Conservation (phyloP, 1,140 invertebrate genomes). For the Schlechtendalia chinensis region DNA sequence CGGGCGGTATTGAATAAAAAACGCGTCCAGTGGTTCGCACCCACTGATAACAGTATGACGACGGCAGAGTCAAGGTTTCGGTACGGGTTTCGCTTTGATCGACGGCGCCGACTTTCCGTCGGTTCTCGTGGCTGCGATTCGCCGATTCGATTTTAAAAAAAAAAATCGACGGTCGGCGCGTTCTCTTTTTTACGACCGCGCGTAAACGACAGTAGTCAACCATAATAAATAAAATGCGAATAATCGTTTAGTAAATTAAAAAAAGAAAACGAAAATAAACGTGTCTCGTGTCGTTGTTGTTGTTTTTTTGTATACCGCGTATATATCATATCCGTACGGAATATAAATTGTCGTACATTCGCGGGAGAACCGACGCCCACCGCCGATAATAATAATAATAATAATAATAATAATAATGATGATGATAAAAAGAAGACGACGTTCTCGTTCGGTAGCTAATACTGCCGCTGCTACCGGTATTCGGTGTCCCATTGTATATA, state of each 20-base stretch:
- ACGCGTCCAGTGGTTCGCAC: too few relatives aligned
- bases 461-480: slow-evolving; percentile 22
- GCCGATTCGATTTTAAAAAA: too few relatives aligned
- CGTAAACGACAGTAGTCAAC: not conserved
- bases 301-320: not conserved
- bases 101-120: too few relatives aligned
- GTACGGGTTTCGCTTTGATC: too few relatives aligned
- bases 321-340: too few relatives aligned
- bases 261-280: not conserved
- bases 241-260: slow-evolving; percentile 20
- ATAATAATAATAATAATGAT: slow-evolving; percentile 10
- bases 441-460: slow-evolving; percentile 34
- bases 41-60: too few relatives aligned
- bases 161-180: not conserved
- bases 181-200: not conserved
- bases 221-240: not conserved
- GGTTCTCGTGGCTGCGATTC: too few relatives aligned
- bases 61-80: too few relatives aligned
- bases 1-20: too few relatives aligned
- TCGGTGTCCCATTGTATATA: slow-evolving; percentile 22
- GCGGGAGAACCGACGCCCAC: slow-evolving; percentile 4
- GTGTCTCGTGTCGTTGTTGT: not conserved
- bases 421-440: slow-evolving; percentile 25
- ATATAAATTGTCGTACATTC: slow-evolving; percentile 29
- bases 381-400: slow-evolving; percentile 6